Evolutionary conservation across 2,113 vertebrate species (phyloP).

Genomic region (Gobio gobio): DNA sequence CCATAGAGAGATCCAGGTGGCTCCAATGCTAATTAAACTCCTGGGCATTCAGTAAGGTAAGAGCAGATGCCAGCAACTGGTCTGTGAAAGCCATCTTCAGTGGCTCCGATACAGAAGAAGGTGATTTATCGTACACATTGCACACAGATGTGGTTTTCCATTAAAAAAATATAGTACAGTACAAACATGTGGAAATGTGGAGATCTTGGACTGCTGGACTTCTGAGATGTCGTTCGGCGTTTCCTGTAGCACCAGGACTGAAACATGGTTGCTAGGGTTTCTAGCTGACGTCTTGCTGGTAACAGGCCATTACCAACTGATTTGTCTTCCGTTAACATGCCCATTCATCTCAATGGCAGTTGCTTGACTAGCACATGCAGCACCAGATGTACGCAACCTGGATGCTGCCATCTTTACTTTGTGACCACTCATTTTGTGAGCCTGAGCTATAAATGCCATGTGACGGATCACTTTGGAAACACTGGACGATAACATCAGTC

Average conservation of each 20-base stretch:
- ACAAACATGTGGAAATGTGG: constrained; percentile 14
- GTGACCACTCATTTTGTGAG: not conserved
- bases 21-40: constrained; percentile 58
- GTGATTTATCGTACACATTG: constrained; percentile 47
- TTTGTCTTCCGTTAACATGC: not conserved
- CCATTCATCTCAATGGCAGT: not conserved
- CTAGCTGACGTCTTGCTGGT: not conserved
- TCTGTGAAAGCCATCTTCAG: constrained; percentile 46
- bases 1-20: constrained; percentile 58
- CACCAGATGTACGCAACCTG: not conserved
- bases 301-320: not conserved
- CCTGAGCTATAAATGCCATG: not conserved
- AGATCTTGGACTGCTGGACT: not conserved
- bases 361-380: not conserved
- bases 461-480: not conserved
- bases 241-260: not conserved
- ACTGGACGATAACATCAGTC: not conserved
- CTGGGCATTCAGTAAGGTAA: constrained; percentile 48
- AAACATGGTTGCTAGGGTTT: not conserved
- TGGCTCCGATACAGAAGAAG: constrained; percentile 14
- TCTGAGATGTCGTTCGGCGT: not conserved
- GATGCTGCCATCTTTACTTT: not conserved
- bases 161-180: constrained; percentile 19
- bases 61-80: constrained; percentile 46
- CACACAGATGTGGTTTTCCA: constrained; percentile 51